These are phyloP conservation scores for Protonibea diacanthus DNA, from an alignment of 2,797 vertebrate species.

Conservation along the genomic window DNA sequence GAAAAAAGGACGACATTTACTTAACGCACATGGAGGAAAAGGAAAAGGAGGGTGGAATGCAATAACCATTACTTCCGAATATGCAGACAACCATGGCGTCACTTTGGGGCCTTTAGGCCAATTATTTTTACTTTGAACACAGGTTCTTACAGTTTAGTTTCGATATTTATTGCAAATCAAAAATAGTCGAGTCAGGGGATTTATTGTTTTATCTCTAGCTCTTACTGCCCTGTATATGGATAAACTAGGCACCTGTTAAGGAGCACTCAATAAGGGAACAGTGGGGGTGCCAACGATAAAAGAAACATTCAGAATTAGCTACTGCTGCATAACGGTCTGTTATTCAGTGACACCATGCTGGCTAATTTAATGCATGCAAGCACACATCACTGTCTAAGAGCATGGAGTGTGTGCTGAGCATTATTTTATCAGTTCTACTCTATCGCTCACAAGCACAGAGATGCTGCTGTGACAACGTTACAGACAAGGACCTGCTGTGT, in stretches of 20 bases:
- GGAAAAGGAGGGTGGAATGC: not conserved
- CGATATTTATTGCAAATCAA: not conserved
- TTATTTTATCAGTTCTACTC: not conserved
- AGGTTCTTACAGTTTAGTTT: not conserved
- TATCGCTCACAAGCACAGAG: not conserved
- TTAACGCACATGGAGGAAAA: no score
- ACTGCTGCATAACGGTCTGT: not conserved
- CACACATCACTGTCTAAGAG: not conserved
- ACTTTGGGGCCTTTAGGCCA: not conserved
- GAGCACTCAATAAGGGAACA: not conserved
- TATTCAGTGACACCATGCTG: not conserved
- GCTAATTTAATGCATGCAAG: not conserved
- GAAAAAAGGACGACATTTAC: no score
- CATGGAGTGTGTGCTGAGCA: not conserved
- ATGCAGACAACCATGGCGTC: no score
- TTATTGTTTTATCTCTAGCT: not conserved
- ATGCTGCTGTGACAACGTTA: not conserved
- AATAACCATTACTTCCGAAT: not conserved
- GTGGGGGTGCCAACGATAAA: not conserved
- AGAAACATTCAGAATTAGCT: no score
- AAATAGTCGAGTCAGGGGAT: not conserved
- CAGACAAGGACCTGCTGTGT: not conserved
- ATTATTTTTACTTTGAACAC: not conserved
- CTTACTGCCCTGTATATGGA: not conserved
- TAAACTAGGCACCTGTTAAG: not conserved